Conservation (phyloP, 2,113 vertebrate species). For the Erythrolamprus reginae region DNA sequence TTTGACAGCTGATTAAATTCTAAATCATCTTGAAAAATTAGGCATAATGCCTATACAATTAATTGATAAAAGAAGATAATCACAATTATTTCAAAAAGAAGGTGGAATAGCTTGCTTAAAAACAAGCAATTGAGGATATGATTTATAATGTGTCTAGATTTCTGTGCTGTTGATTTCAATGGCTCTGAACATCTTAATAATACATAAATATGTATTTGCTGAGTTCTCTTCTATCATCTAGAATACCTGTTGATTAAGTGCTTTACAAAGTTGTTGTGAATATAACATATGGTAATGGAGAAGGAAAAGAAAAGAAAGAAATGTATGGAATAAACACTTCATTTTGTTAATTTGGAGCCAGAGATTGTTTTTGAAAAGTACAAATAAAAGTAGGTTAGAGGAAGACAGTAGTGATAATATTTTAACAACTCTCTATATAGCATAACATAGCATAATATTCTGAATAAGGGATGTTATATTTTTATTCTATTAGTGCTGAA, state of each 20-base stretch:
- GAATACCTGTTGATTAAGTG: slow-evolving; percentile 17
- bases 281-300: background rate
- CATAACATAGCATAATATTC: background rate
- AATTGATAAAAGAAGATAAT: background rate
- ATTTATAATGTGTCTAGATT: background rate
- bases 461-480: background rate
- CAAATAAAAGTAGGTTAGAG: background rate
- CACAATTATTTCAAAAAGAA: background rate
- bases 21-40: background rate
- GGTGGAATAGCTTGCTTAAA: background rate
- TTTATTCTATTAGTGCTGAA: background rate
- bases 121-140: background rate
- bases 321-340: background rate
- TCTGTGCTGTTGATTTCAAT: background rate
- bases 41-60: background rate
- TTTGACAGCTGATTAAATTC: background rate
- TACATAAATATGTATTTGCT: background rate
- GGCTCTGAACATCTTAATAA: background rate
- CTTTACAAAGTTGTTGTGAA: background rate
- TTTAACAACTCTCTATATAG: background rate
- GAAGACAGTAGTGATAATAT: background rate
- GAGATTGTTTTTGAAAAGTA: background rate
- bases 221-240: slow-evolving; percentile 5
- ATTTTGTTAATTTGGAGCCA: background rate
- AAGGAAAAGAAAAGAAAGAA: background rate